These are phyloP conservation scores for Chloroclystis v-ata DNA, from an alignment of 2,888 invertebrate species.

Conservation along the genomic window DNA sequence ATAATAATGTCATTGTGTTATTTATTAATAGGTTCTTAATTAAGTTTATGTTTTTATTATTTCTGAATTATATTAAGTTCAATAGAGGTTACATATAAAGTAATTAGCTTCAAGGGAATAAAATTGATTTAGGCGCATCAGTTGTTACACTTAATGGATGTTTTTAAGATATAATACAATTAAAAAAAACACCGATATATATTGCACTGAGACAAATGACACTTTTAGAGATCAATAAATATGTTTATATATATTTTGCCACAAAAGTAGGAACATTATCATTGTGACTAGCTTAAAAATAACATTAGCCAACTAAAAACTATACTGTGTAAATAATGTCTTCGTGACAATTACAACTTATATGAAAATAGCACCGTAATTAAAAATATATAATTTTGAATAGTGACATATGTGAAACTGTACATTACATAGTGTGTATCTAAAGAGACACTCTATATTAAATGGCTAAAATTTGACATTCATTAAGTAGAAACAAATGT, in stretches of 20 bases:
- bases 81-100: no score
- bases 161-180: background rate
- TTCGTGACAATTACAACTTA: conserved; percentile 26
- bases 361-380: conserved; percentile 36
- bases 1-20: no score
- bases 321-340: conserved; percentile 23
- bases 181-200: background rate
- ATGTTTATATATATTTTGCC: conserved; percentile 13
- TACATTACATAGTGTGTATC: no score
- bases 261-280: conserved; percentile 29
- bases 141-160: no score
- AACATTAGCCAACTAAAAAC: conserved; percentile 23
- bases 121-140: no score
- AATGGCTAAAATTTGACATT: background rate
- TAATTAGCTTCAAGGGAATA: no score
- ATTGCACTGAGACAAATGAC: conserved; percentile 33
- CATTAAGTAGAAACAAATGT: background rate
- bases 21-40: no score
- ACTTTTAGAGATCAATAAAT: conserved; percentile 41
- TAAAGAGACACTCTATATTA: no score
- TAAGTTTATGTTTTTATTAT: no score
- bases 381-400: conserved; percentile 28
- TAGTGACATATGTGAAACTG: no score
- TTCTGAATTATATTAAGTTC: no score
- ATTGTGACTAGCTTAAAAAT: conserved; percentile 29